Base-by-base conservation (phyloP, 2,888 invertebrate genomes). In the Coleophora flavipennella region DNA sequence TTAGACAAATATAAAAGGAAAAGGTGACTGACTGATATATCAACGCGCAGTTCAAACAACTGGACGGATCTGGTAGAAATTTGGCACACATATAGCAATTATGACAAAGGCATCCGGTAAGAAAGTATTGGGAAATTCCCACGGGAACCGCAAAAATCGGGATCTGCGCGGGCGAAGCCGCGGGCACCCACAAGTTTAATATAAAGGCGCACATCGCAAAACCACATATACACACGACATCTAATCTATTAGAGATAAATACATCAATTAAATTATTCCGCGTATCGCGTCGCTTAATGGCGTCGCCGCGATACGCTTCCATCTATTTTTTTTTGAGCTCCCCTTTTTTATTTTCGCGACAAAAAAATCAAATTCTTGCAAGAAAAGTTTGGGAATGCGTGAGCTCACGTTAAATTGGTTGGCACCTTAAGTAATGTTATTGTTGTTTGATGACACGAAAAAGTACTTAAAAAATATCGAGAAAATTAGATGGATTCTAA, bases 261-360 rank as follows among this genome's bases (percentile, higher is more conserved):
- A 70, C 72, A 75, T 76, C 76, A 77, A 79, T 79, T 78, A 79
- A 78, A 77, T 67, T 68, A 64, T 78, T 76, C 69, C 76, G 51
- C 51, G 53, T 51, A 53, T 53, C 68, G 74, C 62, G 35, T 50
- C 48, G 54, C 54, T 57, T 77, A 77, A 77, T 76, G 68, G 64
- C 53, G 56, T 59, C 52, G 65, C 56, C 57, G 54, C 51, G 60
- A 46, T 47, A 37, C 41, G 50, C 53, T 51, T 51, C 50, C 40
- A 54, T 55, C 57, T 66, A 55, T 51, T 47, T 44, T 51, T 44
- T 40, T 46, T 45, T 52, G 56, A 52, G 49, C 55, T 46, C 41
- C 36, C 42, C 32, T 34, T 40, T n/a, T 42, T 20, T 14, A 9
- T 39, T 27, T 14, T 4, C 3, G 8, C 26, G 20, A 20, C 6